A percentile compares a stretch with the other conserved stretches of the same genome.
phyloP scores from a whole-genome alignment of 1,140 invertebrate species.

The Brachionus plicatilis region DNA sequence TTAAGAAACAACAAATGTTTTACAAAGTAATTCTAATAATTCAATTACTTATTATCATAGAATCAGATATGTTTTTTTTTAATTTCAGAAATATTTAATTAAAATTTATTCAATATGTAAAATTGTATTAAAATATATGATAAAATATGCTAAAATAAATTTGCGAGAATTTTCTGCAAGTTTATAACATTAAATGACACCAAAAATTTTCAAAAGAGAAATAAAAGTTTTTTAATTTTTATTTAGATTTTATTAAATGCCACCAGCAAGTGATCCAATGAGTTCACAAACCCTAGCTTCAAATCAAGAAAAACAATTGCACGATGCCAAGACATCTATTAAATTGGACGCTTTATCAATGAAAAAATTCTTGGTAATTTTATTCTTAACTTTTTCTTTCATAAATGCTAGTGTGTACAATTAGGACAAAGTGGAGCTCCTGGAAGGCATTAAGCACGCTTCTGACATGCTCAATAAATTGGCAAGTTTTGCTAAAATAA shows the following conservation, averaged over 20 bases:
- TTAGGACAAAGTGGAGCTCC: slow-evolving; percentile 13
- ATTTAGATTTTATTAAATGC: not conserved
- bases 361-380: slow-evolving; percentile 34
- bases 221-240: not conserved
- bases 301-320: slow-evolving; percentile 33
- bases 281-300: not conserved
- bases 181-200: not conserved
- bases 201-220: not conserved
- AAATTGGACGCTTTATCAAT: slow-evolving; percentile 26
- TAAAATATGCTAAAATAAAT: not conserved
- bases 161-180: not conserved
- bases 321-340: slow-evolving; percentile 5
- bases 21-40: no score
- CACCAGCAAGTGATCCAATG: not conserved
- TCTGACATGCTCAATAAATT: slow-evolving; percentile 33
- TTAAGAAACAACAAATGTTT: no score
- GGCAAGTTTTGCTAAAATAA: not conserved
- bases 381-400: not conserved
- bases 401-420: not conserved
- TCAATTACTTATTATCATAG: no score
- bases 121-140: not conserved
- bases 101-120: not conserved
- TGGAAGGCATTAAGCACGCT: slow-evolving; percentile 34
- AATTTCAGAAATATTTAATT: no score
- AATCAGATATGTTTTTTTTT: no score